These are phyloP conservation scores for Regulus satrapa DNA, from an alignment of 2,113 vertebrate species.

Conservation along the genomic window DNA sequence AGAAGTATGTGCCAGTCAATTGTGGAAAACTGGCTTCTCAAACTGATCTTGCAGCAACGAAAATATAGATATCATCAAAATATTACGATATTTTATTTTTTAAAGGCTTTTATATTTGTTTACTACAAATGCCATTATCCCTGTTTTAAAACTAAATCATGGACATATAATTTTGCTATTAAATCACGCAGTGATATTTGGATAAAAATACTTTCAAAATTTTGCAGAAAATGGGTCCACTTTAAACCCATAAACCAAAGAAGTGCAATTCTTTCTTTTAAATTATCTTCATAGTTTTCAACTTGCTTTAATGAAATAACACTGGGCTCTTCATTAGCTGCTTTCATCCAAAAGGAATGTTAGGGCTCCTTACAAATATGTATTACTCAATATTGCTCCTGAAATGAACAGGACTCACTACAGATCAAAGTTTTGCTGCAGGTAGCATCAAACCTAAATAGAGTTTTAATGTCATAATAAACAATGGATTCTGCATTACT, in stretches of 20 bases:
- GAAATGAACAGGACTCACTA: neutral
- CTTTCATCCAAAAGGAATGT: neutral
- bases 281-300: neutral
- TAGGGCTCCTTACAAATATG: neutral
- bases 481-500: neutral
- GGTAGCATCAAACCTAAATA: neutral
- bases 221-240: neutral
- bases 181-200: neutral
- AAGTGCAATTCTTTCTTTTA: neutral
- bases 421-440: neutral
- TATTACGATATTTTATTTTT: neutral
- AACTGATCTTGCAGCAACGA: neutral
- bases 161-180: neutral
- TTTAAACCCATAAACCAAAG: neutral
- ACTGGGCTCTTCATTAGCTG: neutral
- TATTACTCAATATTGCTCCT: neutral
- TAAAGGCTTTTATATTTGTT: neutral
- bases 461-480: neutral
- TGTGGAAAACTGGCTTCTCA: neutral
- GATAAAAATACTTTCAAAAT: neutral
- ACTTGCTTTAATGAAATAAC: neutral
- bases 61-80: neutral
- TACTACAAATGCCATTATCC: neutral
- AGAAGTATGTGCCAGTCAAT: neutral
- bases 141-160: neutral